A percentile compares a stretch with the other conserved stretches of the same genome.
Conservation (phyloP, 2,888 invertebrate genomes). For the Stegophylla sp. region DNA sequence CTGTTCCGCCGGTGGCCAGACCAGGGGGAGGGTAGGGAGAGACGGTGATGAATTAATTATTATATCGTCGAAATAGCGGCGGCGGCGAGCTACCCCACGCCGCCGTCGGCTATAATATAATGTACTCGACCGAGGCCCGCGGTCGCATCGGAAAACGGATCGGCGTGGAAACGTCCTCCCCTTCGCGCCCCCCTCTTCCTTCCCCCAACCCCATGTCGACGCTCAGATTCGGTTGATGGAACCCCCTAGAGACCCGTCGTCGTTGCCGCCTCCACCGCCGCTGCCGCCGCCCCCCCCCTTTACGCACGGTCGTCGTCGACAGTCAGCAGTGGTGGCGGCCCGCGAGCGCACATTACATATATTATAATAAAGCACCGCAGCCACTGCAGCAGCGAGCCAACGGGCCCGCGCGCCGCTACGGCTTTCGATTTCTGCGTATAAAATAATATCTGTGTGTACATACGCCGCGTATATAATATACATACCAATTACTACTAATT, state of each 20-base stretch:
- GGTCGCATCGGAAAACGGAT: slow-evolving; percentile 3
- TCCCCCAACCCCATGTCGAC: too few relatives aligned
- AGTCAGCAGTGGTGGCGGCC: neutral
- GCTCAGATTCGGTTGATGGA: slow-evolving; percentile 31
- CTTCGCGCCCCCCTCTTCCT: neutral
- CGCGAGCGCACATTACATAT: neutral
- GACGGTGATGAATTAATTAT: slow-evolving; percentile 43
- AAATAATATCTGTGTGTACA: too few relatives aligned
- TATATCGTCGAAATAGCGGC: slow-evolving; percentile 20
- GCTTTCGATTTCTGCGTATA: neutral
- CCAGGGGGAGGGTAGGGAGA: neutral
- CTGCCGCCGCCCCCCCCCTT: neutral
- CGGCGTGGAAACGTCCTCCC: neutral
- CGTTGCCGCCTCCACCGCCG: neutral
- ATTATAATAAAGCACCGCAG: slow-evolving; percentile 26
- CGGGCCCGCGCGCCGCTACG: neutral
- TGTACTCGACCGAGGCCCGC: slow-evolving; percentile 27
- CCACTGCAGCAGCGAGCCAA: too few relatives aligned
- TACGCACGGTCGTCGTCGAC: slow-evolving; percentile 15
- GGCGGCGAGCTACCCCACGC: neutral
- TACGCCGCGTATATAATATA: too few relatives aligned
- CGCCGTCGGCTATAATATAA: neutral
- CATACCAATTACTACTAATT: slow-evolving; percentile 20
- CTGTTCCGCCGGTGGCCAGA: slow-evolving; percentile 28
- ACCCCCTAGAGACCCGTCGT: slow-evolving; percentile 38